These are phyloP conservation scores for Psococerastis gibbosa DNA, from an alignment of 2,888 invertebrate species.

Conservation along the genomic window DNA sequence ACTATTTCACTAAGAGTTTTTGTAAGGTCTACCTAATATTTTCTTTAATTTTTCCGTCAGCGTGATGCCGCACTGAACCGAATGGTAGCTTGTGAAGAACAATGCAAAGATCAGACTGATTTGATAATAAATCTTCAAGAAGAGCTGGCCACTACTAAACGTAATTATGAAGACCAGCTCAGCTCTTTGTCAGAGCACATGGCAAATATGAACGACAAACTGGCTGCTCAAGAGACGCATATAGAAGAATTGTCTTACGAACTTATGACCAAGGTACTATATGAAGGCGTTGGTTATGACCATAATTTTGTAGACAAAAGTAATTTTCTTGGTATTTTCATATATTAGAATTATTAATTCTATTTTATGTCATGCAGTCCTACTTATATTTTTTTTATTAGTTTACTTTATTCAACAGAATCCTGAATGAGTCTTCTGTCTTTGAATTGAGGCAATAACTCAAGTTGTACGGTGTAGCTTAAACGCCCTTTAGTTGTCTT, in stretches of 20 bases:
- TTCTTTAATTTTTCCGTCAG: constrained; percentile 21
- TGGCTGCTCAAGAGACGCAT: constrained; percentile 62
- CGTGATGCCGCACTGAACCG: constrained; percentile 34
- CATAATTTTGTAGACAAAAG: too few relatives aligned
- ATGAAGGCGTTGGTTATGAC: too few relatives aligned
- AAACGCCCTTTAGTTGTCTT: too few relatives aligned
- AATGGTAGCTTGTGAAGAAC: constrained; percentile 34
- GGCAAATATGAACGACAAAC: constrained; percentile 64
- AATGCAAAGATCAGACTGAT: constrained; percentile 24
- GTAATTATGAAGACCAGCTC: constrained; percentile 47
- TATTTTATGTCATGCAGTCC: too few relatives aligned
- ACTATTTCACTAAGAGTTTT: too few relatives aligned
- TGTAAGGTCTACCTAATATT: neutral
- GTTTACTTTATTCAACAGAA: too few relatives aligned
- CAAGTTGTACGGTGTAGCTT: too few relatives aligned
- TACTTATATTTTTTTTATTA: too few relatives aligned
- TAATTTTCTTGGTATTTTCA: too few relatives aligned
- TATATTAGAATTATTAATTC: too few relatives aligned
- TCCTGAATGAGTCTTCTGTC: too few relatives aligned
- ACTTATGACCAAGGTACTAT: constrained; percentile 30
- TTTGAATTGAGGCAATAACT: too few relatives aligned
- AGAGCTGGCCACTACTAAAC: constrained; percentile 35
- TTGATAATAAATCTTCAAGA: constrained; percentile 30
- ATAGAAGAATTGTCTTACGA: constrained; percentile 49
- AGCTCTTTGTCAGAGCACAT: constrained; percentile 61